Evolutionary conservation across 2,113 vertebrate species (phyloP).

Genomic region (Eolophus roseicapilla): DNA sequence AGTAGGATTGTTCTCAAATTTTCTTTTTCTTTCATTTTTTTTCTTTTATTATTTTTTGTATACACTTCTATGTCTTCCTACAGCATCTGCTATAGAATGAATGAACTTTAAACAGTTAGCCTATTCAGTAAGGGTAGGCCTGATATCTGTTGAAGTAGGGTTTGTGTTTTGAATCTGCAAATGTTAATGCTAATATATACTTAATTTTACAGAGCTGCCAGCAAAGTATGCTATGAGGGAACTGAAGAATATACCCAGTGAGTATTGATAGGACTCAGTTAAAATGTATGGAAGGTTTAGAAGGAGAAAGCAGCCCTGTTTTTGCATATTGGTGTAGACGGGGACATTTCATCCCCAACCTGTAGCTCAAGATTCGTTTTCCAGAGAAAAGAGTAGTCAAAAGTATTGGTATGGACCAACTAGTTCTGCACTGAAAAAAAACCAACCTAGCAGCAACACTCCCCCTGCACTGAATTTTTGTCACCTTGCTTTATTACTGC

Average conservation of each 20-base stretch:
- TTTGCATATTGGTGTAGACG: background rate
- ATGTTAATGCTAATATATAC: background rate
- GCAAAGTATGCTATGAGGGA: background rate
- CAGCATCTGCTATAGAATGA: background rate
- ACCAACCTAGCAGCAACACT: fast-evolving
- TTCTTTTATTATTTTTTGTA: background rate
- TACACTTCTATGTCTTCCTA: background rate
- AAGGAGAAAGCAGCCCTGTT: background rate
- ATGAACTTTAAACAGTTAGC: background rate
- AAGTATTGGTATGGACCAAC: background rate
- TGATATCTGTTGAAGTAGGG: background rate
- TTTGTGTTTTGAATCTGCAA: background rate
- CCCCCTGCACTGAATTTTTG: background rate
- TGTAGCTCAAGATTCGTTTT: background rate
- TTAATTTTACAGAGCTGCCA: background rate
- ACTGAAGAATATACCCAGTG: background rate
- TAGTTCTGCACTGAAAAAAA: background rate
- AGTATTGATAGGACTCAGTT: background rate
- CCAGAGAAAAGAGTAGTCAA: background rate
- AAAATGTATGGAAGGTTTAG: background rate
- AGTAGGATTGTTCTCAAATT: background rate
- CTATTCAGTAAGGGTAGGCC: background rate
- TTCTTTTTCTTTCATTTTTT: background rate
- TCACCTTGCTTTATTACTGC: background rate
- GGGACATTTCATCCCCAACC: background rate